These are phyloP conservation scores for Cephonodes hylas DNA, from an alignment of 2,888 invertebrate genomes.

Conservation along the genomic window DNA sequence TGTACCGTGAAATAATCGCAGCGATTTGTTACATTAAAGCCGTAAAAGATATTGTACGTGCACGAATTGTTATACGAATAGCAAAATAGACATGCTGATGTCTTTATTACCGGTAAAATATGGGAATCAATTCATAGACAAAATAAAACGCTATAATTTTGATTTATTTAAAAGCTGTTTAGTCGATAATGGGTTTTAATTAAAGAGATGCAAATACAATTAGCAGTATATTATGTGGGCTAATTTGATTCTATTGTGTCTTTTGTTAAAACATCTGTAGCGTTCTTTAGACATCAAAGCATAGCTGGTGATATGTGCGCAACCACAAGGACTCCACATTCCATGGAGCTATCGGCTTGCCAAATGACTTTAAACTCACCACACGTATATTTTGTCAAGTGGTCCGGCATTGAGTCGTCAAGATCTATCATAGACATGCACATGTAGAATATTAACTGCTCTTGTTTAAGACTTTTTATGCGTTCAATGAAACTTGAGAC, in stretches of 20 bases:
- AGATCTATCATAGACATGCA: background rate
- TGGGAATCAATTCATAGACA: too few species aligned
- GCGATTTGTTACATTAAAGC: background rate
- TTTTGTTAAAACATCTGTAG: constrained; percentile 40
- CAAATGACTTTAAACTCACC: constrained; percentile 49
- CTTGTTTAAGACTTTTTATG: too few species aligned
- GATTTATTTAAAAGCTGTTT: background rate
- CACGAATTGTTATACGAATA: background rate
- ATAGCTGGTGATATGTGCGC: constrained; percentile 41
- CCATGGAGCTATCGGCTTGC: constrained; percentile 50
- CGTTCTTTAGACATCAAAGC: constrained; percentile 55
- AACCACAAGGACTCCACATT: constrained; percentile 55
- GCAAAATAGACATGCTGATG: background rate
- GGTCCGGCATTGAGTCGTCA: background rate
- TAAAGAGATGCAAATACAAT: background rate
- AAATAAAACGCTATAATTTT: background rate
- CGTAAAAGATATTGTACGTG: background rate
- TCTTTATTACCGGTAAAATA: background rate
- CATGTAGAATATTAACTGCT: background rate
- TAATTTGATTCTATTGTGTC: constrained; percentile 45
- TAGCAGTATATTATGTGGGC: constrained; percentile 41
- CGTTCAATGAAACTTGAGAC: too few species aligned
- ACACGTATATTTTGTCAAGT: background rate
- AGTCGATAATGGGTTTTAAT: background rate
- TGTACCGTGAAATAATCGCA: background rate